Percentiles rank a stretch among this genome's conserved stretches.
phyloP scores from a whole-genome alignment of 2,113 vertebrate species.

The Corythaeola cristata region DNA sequence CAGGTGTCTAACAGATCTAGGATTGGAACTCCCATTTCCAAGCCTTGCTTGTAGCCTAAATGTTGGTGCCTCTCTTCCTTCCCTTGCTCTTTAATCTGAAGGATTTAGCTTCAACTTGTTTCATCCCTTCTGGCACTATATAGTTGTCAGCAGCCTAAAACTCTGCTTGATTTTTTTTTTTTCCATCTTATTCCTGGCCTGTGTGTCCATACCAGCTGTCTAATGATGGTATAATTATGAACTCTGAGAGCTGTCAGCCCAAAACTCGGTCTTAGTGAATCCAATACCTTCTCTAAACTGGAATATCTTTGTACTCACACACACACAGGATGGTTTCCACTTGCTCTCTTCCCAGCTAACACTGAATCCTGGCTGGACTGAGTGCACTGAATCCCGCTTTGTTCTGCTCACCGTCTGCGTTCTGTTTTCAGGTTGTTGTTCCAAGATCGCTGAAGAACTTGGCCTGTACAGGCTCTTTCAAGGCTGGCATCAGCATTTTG shows the following conservation, averaged over 20 bases:
- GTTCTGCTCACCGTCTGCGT: background rate
- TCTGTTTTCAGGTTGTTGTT: background rate
- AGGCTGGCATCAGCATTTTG: background rate
- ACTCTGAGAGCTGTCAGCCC: background rate
- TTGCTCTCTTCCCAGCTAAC: background rate
- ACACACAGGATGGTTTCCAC: background rate
- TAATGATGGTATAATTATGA: background rate
- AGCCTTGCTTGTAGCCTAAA: background rate
- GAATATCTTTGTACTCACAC: background rate
- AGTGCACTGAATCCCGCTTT: background rate
- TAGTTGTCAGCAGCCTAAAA: background rate
- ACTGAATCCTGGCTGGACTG: background rate
- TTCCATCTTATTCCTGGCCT: background rate
- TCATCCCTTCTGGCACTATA: background rate
- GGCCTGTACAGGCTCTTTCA: background rate
- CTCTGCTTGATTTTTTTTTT: background rate
- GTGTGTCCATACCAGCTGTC: background rate
- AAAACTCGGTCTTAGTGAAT: background rate
- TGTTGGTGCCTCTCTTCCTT: background rate
- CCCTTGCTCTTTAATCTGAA: background rate
- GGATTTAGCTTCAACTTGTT: background rate
- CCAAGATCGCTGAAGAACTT: background rate
- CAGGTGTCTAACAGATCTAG: background rate
- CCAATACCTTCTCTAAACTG: background rate
- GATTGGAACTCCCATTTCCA: background rate